phyloP scores from a whole-genome alignment of 2,888 invertebrate species.

The Pandemis corylana region DNA sequence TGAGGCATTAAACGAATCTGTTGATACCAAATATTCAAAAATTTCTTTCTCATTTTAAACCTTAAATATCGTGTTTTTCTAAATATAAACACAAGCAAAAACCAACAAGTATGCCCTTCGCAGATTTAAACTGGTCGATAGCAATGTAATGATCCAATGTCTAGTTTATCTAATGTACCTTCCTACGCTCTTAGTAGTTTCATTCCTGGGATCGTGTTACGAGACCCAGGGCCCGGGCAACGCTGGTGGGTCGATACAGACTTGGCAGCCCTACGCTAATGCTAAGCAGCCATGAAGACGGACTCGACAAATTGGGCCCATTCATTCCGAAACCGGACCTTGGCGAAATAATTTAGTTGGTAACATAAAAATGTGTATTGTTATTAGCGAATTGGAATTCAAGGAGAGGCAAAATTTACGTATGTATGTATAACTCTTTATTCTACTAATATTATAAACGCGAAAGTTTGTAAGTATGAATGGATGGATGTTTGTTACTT shows the following conservation, averaged over 20 bases:
- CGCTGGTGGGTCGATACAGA: conserved; percentile 12
- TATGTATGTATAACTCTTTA: too few species aligned
- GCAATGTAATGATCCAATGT: background rate
- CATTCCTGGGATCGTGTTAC: background rate
- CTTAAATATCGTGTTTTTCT: background rate
- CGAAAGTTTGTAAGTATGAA: too few species aligned
- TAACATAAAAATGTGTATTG: background rate
- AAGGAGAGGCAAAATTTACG: background rate
- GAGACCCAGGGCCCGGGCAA: background rate
- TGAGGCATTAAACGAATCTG: too few species aligned
- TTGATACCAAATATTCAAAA: too few species aligned
- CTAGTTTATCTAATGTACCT: background rate
- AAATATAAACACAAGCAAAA: background rate
- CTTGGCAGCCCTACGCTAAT: conserved; percentile 35
- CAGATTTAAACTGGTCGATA: too few species aligned
- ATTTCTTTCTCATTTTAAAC: too few species aligned
- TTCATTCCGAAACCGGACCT: conserved; percentile 25
- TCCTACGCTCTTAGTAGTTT: background rate
- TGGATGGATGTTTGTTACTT: too few species aligned
- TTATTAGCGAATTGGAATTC: background rate
- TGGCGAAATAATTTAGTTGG: conserved; percentile 23
- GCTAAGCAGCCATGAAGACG: conserved; percentile 25
- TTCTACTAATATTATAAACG: too few species aligned
- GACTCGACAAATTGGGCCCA: conserved; percentile 33
- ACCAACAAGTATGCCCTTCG: too few species aligned